phyloP scores from a whole-genome alignment of 2,888 invertebrate species.

The Hypomecis atomaria region DNA sequence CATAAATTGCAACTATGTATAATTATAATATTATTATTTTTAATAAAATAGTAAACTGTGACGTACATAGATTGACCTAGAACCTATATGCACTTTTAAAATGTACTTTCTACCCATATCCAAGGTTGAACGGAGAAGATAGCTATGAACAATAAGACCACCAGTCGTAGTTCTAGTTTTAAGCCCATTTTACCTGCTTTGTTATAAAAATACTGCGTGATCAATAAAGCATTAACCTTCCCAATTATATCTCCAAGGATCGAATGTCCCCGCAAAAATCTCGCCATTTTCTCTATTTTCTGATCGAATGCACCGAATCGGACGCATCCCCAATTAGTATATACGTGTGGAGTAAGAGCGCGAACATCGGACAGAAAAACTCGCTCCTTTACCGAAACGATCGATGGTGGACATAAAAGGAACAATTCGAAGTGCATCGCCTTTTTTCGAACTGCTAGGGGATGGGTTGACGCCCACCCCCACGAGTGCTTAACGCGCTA shows the following conservation, averaged over 20 bases:
- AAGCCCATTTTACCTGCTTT: no score
- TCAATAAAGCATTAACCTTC: neutral
- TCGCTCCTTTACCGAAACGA: constrained; percentile 81
- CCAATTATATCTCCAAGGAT: constrained; percentile 13
- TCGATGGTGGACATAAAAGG: constrained; percentile 83
- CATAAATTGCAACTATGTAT: no score
- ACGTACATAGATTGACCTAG: no score
- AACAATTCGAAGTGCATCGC: constrained; percentile 83
- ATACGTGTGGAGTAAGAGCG: constrained; percentile 76
- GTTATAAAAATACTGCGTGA: neutral
- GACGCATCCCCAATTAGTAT: constrained; percentile 67
- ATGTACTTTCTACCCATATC: no score
- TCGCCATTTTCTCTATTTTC: constrained; percentile 54
- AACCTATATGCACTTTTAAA: no score
- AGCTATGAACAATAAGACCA: no score
- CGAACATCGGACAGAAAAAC: constrained; percentile 73
- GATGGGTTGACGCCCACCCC: constrained; percentile 64
- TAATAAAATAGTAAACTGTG: no score
- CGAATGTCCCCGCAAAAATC: constrained; percentile 45
- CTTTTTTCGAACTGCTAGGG: constrained; percentile 78
- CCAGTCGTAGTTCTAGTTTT: no score
- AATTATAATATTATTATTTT: no score
- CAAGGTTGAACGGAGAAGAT: no score
- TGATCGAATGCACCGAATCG: constrained; percentile 60
- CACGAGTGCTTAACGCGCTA: constrained; percentile 72